Evolutionary conservation across 2,797 vertebrate genomes (phyloP).

Genomic region (Lophius americanus): DNA sequence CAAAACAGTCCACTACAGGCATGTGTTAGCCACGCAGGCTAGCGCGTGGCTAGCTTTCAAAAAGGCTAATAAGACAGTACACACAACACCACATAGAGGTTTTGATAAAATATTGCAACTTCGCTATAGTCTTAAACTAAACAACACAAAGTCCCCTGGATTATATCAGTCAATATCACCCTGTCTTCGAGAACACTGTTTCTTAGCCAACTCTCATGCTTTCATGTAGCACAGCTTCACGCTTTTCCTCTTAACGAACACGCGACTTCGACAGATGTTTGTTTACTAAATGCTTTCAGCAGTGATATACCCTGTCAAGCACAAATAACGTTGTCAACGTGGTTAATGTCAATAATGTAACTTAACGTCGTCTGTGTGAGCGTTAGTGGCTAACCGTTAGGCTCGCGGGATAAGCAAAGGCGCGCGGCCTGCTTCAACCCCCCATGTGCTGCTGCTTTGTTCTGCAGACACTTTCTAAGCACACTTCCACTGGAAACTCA

Average conservation of each 20-base stretch:
- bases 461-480: conserved; percentile 79
- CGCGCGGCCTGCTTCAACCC: conserved; percentile 79
- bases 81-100: rapidly evolving
- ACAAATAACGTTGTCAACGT: rapidly evolving
- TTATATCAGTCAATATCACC: conserved; percentile 11
- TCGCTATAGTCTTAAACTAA: background rate
- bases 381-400: conserved; percentile 43
- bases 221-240: background rate
- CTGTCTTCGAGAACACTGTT: too few relatives aligned
- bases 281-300: too few relatives aligned
- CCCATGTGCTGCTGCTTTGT: conserved; percentile 89
- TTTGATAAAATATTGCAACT: background rate
- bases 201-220: conserved; percentile 37
- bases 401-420: conserved; percentile 55
- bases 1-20: conserved; percentile 56
- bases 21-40: conserved; percentile 54
- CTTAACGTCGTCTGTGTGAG: conserved; percentile 9
- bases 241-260: background rate
- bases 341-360: background rate
- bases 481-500: conserved; percentile 24
- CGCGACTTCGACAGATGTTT: too few relatives aligned
- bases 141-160: background rate
- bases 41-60: conserved; percentile 18
- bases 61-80: too few relatives aligned
- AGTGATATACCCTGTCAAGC: too few relatives aligned